phyloP scores from a whole-genome alignment of 2,113 vertebrate species.

The Ornithorhynchus anatinus region DNA sequence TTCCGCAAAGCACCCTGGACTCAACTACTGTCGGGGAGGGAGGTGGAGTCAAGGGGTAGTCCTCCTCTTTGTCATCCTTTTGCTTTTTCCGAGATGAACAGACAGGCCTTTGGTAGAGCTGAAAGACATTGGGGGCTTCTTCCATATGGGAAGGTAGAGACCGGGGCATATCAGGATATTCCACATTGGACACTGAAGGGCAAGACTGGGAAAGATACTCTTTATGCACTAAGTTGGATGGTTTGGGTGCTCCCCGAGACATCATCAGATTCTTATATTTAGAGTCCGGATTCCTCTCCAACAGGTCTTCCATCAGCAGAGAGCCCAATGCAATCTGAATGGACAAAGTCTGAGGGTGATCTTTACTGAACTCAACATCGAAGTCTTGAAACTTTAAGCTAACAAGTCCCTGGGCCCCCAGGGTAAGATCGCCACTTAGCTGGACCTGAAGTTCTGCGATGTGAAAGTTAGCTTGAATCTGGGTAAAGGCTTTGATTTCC shows the following conservation, averaged over 20 bases:
- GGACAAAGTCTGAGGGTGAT: conserved; percentile 87
- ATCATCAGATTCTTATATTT: conserved; percentile 96
- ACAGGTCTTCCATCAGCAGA: conserved; percentile 93
- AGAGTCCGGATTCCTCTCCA: conserved; percentile 91
- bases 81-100: conserved; percentile 75
- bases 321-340: conserved; percentile 90
- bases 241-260: conserved; percentile 91
- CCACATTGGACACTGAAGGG: conserved; percentile 83
- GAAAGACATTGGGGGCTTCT: conserved; percentile 95
- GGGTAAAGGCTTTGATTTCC: conserved; percentile 82
- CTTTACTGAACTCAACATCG: conserved; percentile 91
- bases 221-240: conserved; percentile 87
- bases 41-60: conserved; percentile 91
- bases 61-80: conserved; percentile 77
- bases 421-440: conserved; percentile 88
- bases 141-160: conserved; percentile 96
- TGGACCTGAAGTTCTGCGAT: conserved; percentile 93
- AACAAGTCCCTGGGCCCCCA: conserved; percentile 92
- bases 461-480: conserved; percentile 86
- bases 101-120: conserved; percentile 92
- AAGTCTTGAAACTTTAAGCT: conserved; percentile 94
- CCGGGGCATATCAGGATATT: conserved; percentile 93
- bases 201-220: conserved; percentile 97
- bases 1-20: conserved; percentile 58
- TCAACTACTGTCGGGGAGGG: conserved; percentile 84